Base-by-base conservation (phyloP, 2,888 invertebrate species). In the Slavum lentiscoides region DNA sequence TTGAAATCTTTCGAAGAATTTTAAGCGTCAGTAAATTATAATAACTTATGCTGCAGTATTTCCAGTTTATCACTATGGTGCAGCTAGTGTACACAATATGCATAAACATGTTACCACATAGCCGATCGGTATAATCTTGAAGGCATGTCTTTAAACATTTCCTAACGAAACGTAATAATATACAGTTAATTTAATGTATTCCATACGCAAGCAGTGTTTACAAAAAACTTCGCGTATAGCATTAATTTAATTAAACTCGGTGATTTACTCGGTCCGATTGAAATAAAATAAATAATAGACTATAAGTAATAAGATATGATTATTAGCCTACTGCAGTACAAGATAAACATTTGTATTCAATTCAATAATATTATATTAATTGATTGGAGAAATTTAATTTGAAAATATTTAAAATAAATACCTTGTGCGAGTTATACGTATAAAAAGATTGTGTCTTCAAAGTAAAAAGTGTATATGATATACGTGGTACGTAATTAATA, bases 221-320 rank as follows among this genome's bases (percentile, higher is more conserved):
- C 21, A 2, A 9, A 53, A 74, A 64, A 53, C 53, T 53, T 74
- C 9, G 13, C 4, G 7, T 53, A 49, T 49, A 13, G 11, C 13
- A 15, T 64, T 37, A 2, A 37, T 74, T 53, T 74, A 53, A 74
- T 74, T 53, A n/a, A 74, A 37, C n/a, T 53, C n/a, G 11, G 13
- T 13, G 19, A 74, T 62, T 62, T 30, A 53, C n/a, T 37, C 15
- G 62, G 55, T 74, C 15, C 19, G n/a, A 53, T 55, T 55, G 19
- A 19, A 55, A 55, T 55, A 55, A 19, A 55, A 55, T 55, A 17
- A 19, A 19, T 19, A 55, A 4, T 17, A 9, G 21, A 15, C 0
- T 21, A n/a, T n/a, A 7, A 7, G 21, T 43, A 6, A 11, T 11
- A 15, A 9, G 9, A 49, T 13, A 15, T n/a, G 2, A 5, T 9